Conservation (phyloP, 53 echinoderm and acorn worm species). For the Henricia sp. region DNA sequence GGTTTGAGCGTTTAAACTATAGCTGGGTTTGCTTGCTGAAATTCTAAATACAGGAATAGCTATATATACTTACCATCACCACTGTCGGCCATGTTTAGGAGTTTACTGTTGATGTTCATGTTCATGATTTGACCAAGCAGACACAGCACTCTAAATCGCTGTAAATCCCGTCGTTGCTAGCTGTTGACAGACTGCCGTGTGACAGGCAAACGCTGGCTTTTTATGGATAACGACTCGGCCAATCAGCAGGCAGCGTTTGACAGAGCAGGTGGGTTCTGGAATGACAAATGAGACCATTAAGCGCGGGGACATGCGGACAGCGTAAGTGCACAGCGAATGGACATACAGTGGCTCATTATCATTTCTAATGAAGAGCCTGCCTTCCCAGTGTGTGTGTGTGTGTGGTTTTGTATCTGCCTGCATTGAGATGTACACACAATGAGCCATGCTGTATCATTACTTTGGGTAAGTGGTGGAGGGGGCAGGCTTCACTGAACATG, state of each 20-base stretch:
- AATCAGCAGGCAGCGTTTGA: conserved; percentile 59
- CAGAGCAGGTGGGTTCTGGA: conserved; percentile 63
- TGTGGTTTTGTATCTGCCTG: background rate
- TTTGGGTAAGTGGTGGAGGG: conserved; percentile 44
- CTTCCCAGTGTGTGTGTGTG: conserved; percentile 21
- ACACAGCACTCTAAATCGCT: conserved; percentile 49
- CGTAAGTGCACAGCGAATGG: background rate
- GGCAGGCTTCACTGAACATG: conserved; percentile 61
- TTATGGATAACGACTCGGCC: conserved; percentile 63
- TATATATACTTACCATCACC: conserved; percentile 66
- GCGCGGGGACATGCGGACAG: conserved; percentile 15
- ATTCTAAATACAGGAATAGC: background rate
- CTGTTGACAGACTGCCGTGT: conserved; percentile 69
- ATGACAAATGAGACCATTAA: conserved; percentile 72
- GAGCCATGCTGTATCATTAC: conserved; percentile 62
- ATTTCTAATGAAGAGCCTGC: conserved; percentile 47
- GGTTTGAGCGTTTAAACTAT: background rate
- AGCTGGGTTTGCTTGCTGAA: conserved; percentile 10
- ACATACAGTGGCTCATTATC: conserved; percentile 51
- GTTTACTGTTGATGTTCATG: conserved; percentile 66
- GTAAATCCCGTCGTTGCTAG: conserved; percentile 70
- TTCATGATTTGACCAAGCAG: conserved; percentile 20
- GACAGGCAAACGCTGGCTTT: conserved; percentile 62
- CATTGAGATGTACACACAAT: background rate
- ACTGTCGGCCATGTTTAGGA: conserved; percentile 63